phyloP scores from a whole-genome alignment of 2,113 vertebrate species.

The Calonectris borealis region DNA sequence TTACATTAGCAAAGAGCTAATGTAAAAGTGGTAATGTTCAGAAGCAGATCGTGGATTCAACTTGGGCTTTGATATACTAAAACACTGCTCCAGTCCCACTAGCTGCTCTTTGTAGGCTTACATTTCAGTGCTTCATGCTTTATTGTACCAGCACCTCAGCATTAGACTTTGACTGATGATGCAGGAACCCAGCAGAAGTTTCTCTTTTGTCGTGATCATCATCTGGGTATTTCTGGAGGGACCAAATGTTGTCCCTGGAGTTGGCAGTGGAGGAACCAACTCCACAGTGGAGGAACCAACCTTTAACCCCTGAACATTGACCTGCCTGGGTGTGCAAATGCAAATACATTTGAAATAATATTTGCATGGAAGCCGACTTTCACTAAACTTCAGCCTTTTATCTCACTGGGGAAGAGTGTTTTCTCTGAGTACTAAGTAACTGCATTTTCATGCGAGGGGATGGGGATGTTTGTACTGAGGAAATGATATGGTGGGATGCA shows the following conservation, averaged over 20 bases:
- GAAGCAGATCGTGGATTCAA: background rate
- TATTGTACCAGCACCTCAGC: background rate
- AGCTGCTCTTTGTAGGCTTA: background rate
- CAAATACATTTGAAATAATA: background rate
- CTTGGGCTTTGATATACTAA: background rate
- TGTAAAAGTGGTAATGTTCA: background rate
- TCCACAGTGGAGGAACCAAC: background rate
- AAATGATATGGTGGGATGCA: background rate
- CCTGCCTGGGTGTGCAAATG: background rate
- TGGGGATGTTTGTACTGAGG: background rate
- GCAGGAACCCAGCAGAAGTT: background rate
- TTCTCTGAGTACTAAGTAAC: background rate
- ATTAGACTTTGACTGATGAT: background rate
- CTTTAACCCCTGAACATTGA: background rate
- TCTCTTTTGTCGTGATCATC: background rate
- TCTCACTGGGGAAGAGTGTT: background rate
- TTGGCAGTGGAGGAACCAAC: background rate
- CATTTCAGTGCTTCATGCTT: rapidly evolving
- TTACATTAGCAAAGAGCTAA: background rate
- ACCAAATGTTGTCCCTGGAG: background rate
- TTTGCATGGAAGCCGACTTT: background rate
- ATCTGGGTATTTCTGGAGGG: background rate
- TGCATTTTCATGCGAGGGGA: background rate
- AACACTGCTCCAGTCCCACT: background rate
- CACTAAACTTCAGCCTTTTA: constrained; percentile 16